These are phyloP conservation scores for Hyposoter didymator DNA, from an alignment of 2,888 invertebrate genomes.

Conservation along the genomic window DNA sequence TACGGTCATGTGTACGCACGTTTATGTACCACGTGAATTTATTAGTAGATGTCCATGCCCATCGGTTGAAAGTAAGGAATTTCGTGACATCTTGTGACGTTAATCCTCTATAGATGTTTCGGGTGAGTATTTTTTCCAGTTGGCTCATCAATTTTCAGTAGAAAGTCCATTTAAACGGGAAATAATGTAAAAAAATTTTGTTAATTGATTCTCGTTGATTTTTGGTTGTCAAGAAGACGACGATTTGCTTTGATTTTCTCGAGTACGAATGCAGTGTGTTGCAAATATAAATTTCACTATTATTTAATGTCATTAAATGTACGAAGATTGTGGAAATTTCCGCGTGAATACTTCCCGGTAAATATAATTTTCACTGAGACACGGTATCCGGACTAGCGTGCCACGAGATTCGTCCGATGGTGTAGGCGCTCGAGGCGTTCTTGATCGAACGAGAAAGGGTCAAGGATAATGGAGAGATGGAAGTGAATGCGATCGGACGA, in stretches of 20 bases:
- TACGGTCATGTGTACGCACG: slow-evolving; percentile 55
- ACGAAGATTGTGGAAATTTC: background rate
- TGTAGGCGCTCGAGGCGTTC: background rate
- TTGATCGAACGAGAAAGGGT: slow-evolving; percentile 39
- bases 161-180: background rate
- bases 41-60: background rate
- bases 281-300: background rate
- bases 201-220: too few relatives aligned
- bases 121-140: background rate
- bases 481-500: slow-evolving; percentile 58
- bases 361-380: slow-evolving; percentile 1
- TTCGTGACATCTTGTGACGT: background rate
- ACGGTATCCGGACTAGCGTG: background rate
- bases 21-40: slow-evolving; percentile 34
- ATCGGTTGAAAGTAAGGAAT: background rate
- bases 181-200: background rate
- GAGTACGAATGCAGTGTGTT: background rate
- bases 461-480: slow-evolving; percentile 46
- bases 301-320: background rate
- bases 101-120: background rate
- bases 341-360: background rate
- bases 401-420: background rate
- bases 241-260: background rate
- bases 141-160: background rate
- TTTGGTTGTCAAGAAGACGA: too few relatives aligned